Evolutionary conservation across 2,888 invertebrate genomes (phyloP).

Genomic region (Melieria picta): DNA sequence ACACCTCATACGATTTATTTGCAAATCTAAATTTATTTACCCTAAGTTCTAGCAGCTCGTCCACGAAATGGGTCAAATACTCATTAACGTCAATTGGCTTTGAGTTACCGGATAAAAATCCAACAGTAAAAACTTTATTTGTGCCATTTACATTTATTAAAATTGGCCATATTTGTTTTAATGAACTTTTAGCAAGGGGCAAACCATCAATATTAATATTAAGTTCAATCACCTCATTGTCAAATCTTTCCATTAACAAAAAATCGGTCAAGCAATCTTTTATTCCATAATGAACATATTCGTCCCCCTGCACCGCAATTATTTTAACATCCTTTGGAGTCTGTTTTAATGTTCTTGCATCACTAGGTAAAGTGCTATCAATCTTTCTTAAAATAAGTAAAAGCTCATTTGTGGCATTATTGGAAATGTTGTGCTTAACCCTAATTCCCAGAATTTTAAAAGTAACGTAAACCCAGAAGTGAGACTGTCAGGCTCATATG

Average conservation of each 20-base stretch:
- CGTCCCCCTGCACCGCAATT: neutral
- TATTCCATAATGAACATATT: neutral
- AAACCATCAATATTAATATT: neutral
- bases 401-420: too few species aligned
- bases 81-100: neutral
- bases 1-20: neutral
- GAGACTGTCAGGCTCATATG: too few species aligned
- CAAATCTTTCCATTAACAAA: neutral
- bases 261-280: conserved; percentile 6
- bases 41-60: neutral
- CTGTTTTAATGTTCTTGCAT: conserved; percentile 9
- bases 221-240: neutral
- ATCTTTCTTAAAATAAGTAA: too few species aligned
- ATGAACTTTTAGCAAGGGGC: neutral
- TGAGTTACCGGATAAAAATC: neutral
- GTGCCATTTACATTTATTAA: neutral
- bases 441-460: too few species aligned
- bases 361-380: neutral
- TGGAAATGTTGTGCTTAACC: too few species aligned
- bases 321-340: neutral
- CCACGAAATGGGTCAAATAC: neutral
- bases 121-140: neutral
- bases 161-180: neutral
- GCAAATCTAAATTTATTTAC: neutral
- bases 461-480: too few species aligned